Evolutionary conservation across 1,140 invertebrate species (phyloP), one percentile per base, ranked within the genome.

Genomic region (Drosophila dunni): DNA sequence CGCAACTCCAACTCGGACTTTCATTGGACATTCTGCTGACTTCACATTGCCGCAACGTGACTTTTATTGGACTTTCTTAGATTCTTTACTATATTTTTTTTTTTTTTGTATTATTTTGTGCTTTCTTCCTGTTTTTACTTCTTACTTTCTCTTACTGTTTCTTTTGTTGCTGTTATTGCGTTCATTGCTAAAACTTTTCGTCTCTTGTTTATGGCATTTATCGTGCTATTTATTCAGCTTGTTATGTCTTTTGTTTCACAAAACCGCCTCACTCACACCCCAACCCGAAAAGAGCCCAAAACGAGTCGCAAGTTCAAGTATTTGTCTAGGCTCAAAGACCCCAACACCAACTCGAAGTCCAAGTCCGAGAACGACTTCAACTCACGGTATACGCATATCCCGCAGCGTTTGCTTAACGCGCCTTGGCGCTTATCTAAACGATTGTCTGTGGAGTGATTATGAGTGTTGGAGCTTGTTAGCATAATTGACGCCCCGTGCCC

Each of bases 361-460:
- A 8, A 9, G 11, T 53, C 33, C 13, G 7, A 13, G n/a, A 33
- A 24, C 40, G 54, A 62, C 76, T 74, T 58, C 54, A 13, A 38
- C 65, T 53, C 58, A 53, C 66, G 61, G 63, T 60, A 71, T 42
- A 51, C 68, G 76, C 79, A 84, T 88, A 84, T 88, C 84, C 84
- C 74, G 84, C 84, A 88, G 84, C 84, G 84, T 89, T 88, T 78
- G 48, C 84, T 83, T 89, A 89, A 86, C 82, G 81, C 81, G 79
- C 71, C 79, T 74, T 62, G 54, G 53, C 71, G 76, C 84, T 88
- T 88, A 88, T 88, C 84, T 88, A 88, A 88, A 88, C 84, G 84
- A 84, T 89, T 88, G 84, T 86, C 84, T 89, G 84, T 88, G 84
- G 84, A 88, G 84, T 88, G 84, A 88, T 88, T 88, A 88, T 88